Conservation (phyloP, 2,888 invertebrate genomes). For the Andrena chrysosceles region DNA sequence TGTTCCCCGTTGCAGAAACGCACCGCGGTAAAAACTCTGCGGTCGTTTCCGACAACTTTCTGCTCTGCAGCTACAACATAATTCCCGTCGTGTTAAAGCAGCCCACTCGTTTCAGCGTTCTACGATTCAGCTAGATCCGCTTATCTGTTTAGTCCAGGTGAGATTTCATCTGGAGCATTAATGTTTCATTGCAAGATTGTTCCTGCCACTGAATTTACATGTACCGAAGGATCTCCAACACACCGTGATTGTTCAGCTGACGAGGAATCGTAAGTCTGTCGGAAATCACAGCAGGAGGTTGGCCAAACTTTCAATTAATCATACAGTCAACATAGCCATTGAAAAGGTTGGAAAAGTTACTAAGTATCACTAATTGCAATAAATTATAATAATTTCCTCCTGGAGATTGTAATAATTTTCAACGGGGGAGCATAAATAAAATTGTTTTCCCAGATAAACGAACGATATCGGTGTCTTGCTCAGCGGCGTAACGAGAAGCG, state of each 20-base stretch:
- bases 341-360: neutral
- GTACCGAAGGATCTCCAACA: neutral
- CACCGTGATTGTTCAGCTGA: neutral
- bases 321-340: neutral
- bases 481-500: conserved; percentile 27
- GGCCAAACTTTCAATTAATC: neutral
- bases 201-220: neutral
- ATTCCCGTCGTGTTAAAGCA: conserved; percentile 18
- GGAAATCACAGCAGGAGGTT: neutral
- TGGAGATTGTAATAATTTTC: conserved; percentile 31
- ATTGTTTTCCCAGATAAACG: conserved; percentile 33
- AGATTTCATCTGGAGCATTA: neutral
- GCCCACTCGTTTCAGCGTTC: neutral
- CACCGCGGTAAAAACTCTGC: neutral
- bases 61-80: conserved; percentile 27
- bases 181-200: neutral
- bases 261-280: neutral
- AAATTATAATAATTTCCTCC: conserved; percentile 24
- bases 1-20: conserved; percentile 41
- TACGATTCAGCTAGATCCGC: neutral
- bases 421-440: neutral
- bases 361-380: neutral
- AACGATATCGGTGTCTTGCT: conserved; percentile 37
- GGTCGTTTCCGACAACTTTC: conserved; percentile 25
- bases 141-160: neutral